Percentiles rank a stretch among this genome's conserved stretches.
These are phyloP conservation scores for Capricornis sumatraensis DNA, from an alignment of 2,113 vertebrate species.

Conservation along the genomic window DNA sequence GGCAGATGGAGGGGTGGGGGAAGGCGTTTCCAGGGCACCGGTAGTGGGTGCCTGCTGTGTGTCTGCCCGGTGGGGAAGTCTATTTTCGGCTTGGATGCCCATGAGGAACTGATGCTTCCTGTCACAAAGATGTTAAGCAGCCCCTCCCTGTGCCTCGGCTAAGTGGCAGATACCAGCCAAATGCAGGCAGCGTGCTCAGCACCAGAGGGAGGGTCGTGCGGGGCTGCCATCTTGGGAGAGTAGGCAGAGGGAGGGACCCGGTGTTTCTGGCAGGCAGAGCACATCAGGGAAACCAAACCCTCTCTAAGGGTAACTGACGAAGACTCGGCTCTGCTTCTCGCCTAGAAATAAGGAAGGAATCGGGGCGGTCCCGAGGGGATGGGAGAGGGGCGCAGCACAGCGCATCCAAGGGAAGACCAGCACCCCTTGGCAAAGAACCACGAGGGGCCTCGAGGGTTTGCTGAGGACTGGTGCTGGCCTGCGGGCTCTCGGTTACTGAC, in stretches of 20 bases:
- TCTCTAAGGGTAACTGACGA: neutral
- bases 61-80: neutral
- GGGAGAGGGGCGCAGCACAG: neutral
- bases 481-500: neutral
- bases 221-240: neutral
- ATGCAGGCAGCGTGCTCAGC: neutral
- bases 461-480: neutral
- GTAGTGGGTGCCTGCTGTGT: neutral
- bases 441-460: no score
- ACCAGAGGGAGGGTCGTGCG: neutral
- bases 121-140: neutral
- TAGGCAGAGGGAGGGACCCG: neutral
- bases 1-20: neutral
- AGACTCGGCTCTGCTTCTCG: neutral
- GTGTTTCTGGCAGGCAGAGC: neutral
- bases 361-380: neutral
- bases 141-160: neutral
- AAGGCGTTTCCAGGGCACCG: neutral
- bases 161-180: neutral
- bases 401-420: neutral
- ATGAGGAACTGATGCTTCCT: slow-evolving; percentile 7
- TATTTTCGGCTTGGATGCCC: slow-evolving; percentile 36
- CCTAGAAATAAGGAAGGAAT: neutral
- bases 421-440: neutral
- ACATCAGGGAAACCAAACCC: neutral